Conservation (phyloP, 1,140 invertebrate species). For the Trichonephila clavata region DNA sequence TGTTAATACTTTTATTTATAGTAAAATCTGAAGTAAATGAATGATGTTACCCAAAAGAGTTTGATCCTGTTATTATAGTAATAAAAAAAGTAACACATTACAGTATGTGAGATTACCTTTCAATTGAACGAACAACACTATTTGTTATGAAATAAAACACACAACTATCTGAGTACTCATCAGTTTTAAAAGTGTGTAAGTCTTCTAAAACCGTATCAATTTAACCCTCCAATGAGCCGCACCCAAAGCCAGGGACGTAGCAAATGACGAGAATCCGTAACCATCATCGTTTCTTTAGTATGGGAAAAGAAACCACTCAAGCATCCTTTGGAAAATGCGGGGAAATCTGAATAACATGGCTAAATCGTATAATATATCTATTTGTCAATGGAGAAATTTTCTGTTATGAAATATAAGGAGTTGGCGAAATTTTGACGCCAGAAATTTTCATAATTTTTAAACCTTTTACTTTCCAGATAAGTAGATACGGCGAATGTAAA, state of each 20-base stretch:
- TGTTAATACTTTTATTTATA: no score
- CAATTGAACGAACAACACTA: not conserved
- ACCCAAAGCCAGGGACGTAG: not conserved
- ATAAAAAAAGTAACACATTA: not conserved
- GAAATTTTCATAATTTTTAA: no score
- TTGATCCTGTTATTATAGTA: no score
- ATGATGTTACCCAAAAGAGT: no score
- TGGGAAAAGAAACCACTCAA: not conserved
- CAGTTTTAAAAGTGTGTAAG: not conserved
- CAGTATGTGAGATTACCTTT: not conserved
- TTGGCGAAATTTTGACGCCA: no score
- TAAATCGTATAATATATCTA: no score
- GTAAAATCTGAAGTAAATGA: no score
- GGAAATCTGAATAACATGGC: no score
- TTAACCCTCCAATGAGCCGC: not conserved
- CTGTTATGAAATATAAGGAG: no score
- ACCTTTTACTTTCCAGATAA: no score
- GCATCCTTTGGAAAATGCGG: not conserved
- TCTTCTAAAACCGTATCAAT: not conserved
- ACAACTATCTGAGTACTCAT: not conserved
- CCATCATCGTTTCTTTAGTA: not conserved
- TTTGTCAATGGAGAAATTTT: no score
- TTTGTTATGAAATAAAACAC: not conserved
- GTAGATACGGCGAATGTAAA: no score
- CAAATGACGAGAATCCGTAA: not conserved